Percentiles rank a stretch among this genome's conserved stretches.
Conservation (phyloP, 2,888 invertebrate genomes). For the Antheraea yamamai region DNA sequence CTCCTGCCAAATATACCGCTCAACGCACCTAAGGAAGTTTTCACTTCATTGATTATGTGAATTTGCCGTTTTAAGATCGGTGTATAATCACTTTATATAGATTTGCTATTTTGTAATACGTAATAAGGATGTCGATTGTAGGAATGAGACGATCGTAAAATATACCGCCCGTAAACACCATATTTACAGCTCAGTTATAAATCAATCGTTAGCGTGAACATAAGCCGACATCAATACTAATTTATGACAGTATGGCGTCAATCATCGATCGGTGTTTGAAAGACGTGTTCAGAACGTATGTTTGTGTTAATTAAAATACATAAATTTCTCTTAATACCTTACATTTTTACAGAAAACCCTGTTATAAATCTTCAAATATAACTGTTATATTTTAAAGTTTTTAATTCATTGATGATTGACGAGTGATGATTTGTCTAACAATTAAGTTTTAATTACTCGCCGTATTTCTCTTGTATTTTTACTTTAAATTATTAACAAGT, state of each 20-base stretch:
- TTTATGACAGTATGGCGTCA: constrained; percentile 7
- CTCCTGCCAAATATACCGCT: no score
- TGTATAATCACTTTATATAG: neutral
- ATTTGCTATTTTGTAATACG: no score
- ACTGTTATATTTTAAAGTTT: neutral
- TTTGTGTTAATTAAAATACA: neutral
- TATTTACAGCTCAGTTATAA: neutral
- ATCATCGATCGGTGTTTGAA: neutral
- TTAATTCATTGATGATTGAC: neutral
- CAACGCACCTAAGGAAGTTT: no score
- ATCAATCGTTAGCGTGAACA: constrained; percentile 3
- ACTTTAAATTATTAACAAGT: no score
- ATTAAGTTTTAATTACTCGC: no score
- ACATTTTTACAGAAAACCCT: neutral
- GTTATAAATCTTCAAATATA: neutral
- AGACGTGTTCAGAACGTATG: neutral
- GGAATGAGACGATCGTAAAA: neutral
- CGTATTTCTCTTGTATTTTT: no score
- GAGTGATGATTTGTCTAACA: no score
- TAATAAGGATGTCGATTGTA: neutral
- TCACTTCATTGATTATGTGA: no score
- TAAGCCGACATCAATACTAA: neutral
- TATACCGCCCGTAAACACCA: neutral
- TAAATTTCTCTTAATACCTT: neutral
- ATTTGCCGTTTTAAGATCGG: neutral